phyloP scores from a whole-genome alignment of 2,113 vertebrate genomes.

The Carlito syrichta region DNA sequence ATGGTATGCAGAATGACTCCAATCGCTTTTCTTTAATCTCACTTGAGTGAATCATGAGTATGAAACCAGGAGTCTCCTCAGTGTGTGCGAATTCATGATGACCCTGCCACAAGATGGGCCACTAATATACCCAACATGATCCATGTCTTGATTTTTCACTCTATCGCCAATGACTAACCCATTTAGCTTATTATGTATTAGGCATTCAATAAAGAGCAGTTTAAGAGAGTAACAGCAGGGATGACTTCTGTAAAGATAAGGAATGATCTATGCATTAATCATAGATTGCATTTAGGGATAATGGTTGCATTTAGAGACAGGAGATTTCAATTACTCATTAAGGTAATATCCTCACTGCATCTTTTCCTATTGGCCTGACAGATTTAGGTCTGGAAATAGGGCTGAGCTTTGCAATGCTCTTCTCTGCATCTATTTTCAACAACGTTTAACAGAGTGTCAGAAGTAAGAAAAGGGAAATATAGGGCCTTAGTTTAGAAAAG shows the following conservation, averaged over 20 bases:
- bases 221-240: background rate
- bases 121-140: background rate
- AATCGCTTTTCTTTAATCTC: background rate
- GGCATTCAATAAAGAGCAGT: background rate
- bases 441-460: background rate
- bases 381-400: background rate
- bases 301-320: background rate
- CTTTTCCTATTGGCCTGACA: background rate
- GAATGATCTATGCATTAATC: background rate
- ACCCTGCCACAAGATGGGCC: background rate
- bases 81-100: background rate
- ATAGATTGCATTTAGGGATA: background rate
- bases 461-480: background rate
- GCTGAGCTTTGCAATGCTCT: background rate
- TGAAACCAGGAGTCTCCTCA: accelerated
- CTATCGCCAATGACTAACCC: background rate
- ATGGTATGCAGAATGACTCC: background rate
- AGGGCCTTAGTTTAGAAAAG: background rate
- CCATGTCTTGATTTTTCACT: background rate
- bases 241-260: background rate
- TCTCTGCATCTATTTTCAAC: background rate
- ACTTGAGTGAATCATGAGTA: background rate
- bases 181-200: background rate
- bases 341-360: background rate
- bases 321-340: background rate